Evolutionary conservation across 1,140 invertebrate species (phyloP), one percentile per base, ranked within the genome.

Genomic region (Anadara kagoshimensis): DNA sequence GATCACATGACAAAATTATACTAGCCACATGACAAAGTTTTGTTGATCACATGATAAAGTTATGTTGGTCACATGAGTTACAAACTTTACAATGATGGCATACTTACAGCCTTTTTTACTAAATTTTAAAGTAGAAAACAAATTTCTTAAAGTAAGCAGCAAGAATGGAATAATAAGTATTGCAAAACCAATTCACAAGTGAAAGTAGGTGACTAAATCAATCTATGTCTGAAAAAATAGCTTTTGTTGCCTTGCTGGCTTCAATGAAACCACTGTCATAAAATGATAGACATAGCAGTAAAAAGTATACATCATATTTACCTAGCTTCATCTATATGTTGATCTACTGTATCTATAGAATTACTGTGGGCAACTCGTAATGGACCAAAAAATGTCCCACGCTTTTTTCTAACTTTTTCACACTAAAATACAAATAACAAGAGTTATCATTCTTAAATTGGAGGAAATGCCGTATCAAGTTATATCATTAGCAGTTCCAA

Each of bases 341-440:
- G 92, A 85, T 98, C 96, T 0, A 98, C 95, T 84, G 97, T 96
- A 88, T 98, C 96, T 73, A 98, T 96, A 3, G 95, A 94, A 81
- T 95, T 96, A 41, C 96, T 96, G 88, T 98, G 96, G 0, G 96
- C 98, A 0, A 97, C 96, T 20, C 97, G 95, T 86, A 98, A 96
- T 18, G 96, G 95, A 58, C 96, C 96, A n/a, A 98, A 94, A 57
- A 98, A 91, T 88, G 95, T 96, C 5, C 95, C 94, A 64, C 96
- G 91, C 87, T 98, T 97, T 86, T 95, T 97, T 51, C 94, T 92
- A 64, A 98, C 90, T 90, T 97, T 97, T 87, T 98, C 96, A 90
- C 96, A 98, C 95, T 96, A 87, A 68, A 75, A 68, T 61, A 29
- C 58, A 49, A 45, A 59, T 66, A 43, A n/a, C 65, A 36, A 68